These are phyloP conservation scores for Sesia apiformis DNA, from an alignment of 2,888 invertebrate species.

Conservation along the genomic window DNA sequence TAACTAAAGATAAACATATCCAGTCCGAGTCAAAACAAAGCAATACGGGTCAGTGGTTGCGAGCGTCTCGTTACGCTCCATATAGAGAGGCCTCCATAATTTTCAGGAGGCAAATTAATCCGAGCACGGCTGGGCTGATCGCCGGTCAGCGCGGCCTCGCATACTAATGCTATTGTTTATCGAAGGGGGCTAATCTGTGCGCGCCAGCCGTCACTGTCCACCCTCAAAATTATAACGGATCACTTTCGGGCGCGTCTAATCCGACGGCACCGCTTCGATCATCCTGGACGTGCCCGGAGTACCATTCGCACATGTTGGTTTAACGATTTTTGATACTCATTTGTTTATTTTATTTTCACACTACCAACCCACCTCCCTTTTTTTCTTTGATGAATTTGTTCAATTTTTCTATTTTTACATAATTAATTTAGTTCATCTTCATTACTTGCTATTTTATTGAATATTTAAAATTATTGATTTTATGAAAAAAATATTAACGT, in stretches of 20 bases:
- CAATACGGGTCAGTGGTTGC: constrained; percentile 42
- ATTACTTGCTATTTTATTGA: too few species aligned
- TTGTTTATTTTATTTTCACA: too few species aligned
- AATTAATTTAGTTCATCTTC: too few species aligned
- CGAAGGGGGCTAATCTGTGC: constrained; percentile 72
- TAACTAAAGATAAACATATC: constrained; percentile 27
- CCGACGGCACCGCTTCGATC: constrained; percentile 38
- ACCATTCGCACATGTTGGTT: not conserved
- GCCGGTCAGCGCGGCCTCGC: constrained; percentile 69
- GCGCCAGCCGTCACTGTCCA: constrained; percentile 71
- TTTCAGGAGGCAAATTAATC: constrained; percentile 72
- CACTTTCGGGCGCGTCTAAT: constrained; percentile 64
- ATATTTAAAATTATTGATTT: too few species aligned
- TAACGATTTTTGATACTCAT: not conserved
- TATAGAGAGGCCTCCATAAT: constrained; percentile 53
- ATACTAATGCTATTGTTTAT: constrained; percentile 75
- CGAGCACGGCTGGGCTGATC: constrained; percentile 65
- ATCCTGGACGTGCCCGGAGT: constrained; percentile 22
- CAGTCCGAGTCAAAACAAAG: constrained; percentile 46
- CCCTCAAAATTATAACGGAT: constrained; percentile 70
- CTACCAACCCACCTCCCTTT: too few species aligned
- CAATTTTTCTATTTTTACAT: too few species aligned
- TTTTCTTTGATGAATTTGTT: too few species aligned
- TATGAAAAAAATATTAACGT: too few species aligned
- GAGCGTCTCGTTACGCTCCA: constrained; percentile 32